Evolutionary conservation across 2,113 vertebrate genomes (phyloP).

Genomic region (Phylloscopus whistleri): DNA sequence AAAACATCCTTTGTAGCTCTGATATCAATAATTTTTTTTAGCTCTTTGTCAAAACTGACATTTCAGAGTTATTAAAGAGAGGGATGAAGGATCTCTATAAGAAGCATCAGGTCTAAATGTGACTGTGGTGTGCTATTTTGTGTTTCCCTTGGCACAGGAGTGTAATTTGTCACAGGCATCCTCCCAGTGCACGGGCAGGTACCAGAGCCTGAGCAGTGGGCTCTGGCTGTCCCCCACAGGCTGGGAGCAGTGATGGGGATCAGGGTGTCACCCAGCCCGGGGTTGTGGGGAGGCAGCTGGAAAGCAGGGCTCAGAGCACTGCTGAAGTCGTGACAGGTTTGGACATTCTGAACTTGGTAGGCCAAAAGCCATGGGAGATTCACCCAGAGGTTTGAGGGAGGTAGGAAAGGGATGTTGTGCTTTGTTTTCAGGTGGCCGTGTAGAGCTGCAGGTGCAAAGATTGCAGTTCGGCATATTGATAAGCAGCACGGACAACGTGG

Average conservation of each 20-base stretch:
- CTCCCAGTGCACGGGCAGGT: not conserved
- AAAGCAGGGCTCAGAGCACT: not conserved
- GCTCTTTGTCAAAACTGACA: not conserved
- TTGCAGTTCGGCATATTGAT: not conserved
- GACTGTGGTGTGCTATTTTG: not conserved
- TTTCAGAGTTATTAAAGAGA: not conserved
- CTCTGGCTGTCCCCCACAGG: not conserved
- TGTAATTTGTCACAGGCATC: not conserved
- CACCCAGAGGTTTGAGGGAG: not conserved
- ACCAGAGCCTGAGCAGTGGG: not conserved
- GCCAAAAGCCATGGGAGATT: not conserved
- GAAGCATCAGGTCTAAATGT: not conserved
- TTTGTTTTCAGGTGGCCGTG: not conserved
- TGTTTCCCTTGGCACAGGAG: not conserved
- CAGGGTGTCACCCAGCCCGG: rapidly evolving
- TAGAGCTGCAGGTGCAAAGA: not conserved
- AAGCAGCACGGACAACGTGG: not conserved
- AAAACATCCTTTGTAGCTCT: not conserved
- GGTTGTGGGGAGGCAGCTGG: not conserved
- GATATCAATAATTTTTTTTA: not conserved
- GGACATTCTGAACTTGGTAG: not conserved
- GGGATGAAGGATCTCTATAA: not conserved
- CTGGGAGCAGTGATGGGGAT: not conserved
- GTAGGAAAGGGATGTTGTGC: not conserved
- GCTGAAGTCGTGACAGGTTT: not conserved